Percentiles rank a stretch among this genome's conserved stretches.
Evolutionary conservation across 1,140 invertebrate species (phyloP).

Genomic region (Lethrus apterus): DNA sequence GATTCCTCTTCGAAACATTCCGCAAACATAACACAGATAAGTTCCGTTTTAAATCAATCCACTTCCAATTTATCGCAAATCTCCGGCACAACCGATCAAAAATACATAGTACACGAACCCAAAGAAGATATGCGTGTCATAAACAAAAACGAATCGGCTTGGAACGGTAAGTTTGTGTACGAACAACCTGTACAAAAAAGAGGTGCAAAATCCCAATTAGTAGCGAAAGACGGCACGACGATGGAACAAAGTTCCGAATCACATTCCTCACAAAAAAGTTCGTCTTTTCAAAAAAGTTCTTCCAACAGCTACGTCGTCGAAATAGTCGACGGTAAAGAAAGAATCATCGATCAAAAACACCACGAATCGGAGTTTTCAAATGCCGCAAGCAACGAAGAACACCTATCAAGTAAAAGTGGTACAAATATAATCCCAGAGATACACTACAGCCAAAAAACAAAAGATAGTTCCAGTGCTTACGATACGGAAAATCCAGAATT

Average conservation of each 20-base stretch:
- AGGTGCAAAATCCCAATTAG: constrained; percentile 16
- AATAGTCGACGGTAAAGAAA: constrained; percentile 54
- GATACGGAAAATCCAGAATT: constrained; percentile 47
- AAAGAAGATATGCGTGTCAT: constrained; percentile 34
- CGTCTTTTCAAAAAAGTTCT: constrained; percentile 44
- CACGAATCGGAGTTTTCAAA: constrained; percentile 47
- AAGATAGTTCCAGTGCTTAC: constrained; percentile 47
- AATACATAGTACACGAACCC: constrained; percentile 39
- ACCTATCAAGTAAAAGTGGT: constrained; percentile 42
- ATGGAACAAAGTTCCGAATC: constrained; percentile 28
- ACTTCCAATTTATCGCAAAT: constrained; percentile 29
- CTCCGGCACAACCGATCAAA: constrained; percentile 16
- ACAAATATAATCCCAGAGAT: constrained; percentile 46
- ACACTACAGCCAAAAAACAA: constrained; percentile 46
- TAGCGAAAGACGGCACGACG: constrained; percentile 15
- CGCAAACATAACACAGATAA: constrained; percentile 32
- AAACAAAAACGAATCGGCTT: constrained; percentile 43
- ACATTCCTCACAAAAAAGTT: constrained; percentile 26
- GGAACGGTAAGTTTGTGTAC: constrained; percentile 46
- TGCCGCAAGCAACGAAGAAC: constrained; percentile 44
- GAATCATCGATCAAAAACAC: constrained; percentile 48
- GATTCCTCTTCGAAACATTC: constrained; percentile 21
- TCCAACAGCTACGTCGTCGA: constrained; percentile 50
- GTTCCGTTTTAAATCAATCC: constrained; percentile 34
- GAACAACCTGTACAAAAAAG: constrained; percentile 36